These are phyloP conservation scores for Tragelaphus imberbis DNA, from an alignment of 2,113 vertebrate genomes.

Conservation along the genomic window DNA sequence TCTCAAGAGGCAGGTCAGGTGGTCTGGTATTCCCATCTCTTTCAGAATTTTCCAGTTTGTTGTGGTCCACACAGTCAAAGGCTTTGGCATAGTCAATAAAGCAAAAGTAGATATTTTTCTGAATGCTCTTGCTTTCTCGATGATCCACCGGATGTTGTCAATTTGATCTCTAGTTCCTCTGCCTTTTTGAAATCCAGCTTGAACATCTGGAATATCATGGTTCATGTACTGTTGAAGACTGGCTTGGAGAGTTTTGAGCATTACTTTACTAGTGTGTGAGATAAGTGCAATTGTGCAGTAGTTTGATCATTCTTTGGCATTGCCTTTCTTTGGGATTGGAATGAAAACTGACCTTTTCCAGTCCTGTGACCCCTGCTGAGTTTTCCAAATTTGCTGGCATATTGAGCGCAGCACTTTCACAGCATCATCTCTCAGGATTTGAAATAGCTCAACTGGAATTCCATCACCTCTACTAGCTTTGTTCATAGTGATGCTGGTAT, in stretches of 20 bases:
- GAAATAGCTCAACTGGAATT: not conserved
- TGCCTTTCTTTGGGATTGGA: not conserved
- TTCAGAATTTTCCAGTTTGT: not conserved
- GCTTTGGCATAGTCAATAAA: not conserved
- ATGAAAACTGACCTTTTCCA: not conserved
- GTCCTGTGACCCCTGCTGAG: not conserved
- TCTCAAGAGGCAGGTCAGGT: not conserved
- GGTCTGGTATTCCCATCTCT: not conserved
- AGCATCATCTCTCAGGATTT: not conserved
- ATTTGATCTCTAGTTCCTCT: not conserved
- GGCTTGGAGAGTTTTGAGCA: not conserved
- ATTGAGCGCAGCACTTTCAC: not conserved
- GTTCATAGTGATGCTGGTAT: not conserved
- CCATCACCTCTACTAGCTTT: not conserved
- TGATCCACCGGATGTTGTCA: not conserved
- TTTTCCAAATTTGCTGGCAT: not conserved
- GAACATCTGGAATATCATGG: not conserved
- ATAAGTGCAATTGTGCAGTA: not conserved
- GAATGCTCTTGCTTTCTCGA: not conserved
- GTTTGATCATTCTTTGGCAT: not conserved
- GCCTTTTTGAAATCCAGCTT: not conserved
- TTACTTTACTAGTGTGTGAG: not conserved
- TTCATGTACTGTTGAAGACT: not conserved
- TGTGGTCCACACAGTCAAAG: not conserved
- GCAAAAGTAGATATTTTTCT: not conserved